Conservation (phyloP, 2,113 vertebrate species). For the Neogale vison region DNA sequence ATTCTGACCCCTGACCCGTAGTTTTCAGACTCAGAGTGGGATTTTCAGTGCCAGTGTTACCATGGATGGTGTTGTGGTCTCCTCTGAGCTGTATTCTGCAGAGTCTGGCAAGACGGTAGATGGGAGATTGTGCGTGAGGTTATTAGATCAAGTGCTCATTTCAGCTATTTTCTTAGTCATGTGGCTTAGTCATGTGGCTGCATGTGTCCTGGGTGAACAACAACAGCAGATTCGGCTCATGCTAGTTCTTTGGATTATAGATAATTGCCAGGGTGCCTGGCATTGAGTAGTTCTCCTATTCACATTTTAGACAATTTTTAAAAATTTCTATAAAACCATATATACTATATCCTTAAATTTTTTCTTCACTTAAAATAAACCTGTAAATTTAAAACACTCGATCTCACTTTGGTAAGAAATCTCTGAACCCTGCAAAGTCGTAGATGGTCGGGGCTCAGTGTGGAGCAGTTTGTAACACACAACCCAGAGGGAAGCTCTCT, state of each 20-base stretch:
- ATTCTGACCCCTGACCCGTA: background rate
- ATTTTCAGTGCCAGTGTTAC: background rate
- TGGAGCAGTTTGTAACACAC: conserved; percentile 74
- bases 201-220: background rate
- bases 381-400: background rate
- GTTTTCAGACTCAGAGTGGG: background rate
- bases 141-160: background rate
- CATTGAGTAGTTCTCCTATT: background rate
- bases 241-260: background rate
- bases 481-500: conserved; percentile 68
- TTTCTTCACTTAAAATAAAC: background rate
- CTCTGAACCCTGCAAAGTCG: background rate
- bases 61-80: background rate
- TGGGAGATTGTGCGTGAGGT: background rate
- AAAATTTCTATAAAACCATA: background rate
- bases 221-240: background rate
- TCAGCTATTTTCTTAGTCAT: background rate
- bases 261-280: background rate
- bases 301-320: background rate
- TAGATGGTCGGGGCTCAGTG: conserved; percentile 58
- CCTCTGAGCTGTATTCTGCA: background rate
- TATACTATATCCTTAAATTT: background rate
- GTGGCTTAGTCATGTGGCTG: background rate
- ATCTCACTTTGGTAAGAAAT: background rate
- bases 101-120: background rate